Base-by-base conservation (phyloP, 2,797 vertebrate species). In the Myotis pilosus region DNA sequence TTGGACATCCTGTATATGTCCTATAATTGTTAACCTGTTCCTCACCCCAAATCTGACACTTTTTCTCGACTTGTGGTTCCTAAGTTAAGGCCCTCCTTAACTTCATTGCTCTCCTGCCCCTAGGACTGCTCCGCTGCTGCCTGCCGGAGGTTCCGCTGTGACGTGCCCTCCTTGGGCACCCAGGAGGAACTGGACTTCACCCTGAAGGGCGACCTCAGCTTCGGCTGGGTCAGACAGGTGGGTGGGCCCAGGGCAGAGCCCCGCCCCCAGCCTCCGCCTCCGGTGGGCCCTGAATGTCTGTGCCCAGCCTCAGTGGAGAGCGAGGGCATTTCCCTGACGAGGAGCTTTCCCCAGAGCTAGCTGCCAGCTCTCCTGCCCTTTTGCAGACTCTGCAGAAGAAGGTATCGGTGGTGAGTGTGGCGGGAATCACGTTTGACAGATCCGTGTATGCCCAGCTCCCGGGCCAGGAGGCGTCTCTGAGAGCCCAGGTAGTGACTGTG, bases 51-150 rank as follows among this genome's bases (percentile, higher is more conserved):
- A 57, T 44, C 41, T 69, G 47, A 68, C 4, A 79, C 41, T n/a
- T 30, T 25, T 38, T 57, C 51, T 51, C 68, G 23, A 17, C 25
- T 36, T 69, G 17, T 16, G 33, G 12, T 36, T 47, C 81, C 38
- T 44, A 80, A 76, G n/a, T 44, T 41, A 82, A 85, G 36, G 78
- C 23, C 28, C n/a, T 28, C n/a, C 22, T 80, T 81, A 79, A 8
- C 6, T 28, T 55, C 60, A 33, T 66, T 76, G 57, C 17, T 38
- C 44, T 82, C 60, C 47, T 30, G 1, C n/a, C 69, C 49, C 95
- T 79, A 99, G 99, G 97, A 99, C 97, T 99, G 99, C 89, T 97
- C 97, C 28, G 94, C 99, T 2, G 98, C 98, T 1, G 81, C 36
- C 3, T 99, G 99, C 82, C 86, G 92, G 44, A 96, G 97, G 51